Conservation (phyloP, 2,113 vertebrate species). For the Eulemur rufifrons region DNA sequence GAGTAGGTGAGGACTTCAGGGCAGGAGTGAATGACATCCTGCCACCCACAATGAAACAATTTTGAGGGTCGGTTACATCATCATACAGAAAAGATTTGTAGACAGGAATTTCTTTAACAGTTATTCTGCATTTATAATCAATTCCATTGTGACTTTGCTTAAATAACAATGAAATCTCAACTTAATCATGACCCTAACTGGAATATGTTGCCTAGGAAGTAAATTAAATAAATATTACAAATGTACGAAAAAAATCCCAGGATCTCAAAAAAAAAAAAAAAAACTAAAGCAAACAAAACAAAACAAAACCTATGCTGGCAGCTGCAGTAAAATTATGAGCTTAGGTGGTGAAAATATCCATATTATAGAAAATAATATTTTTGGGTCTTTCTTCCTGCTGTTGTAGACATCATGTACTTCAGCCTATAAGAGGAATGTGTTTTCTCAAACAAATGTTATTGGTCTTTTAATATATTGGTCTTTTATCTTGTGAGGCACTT, state of each 20-base stretch:
- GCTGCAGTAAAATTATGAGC: background rate
- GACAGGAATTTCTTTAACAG: background rate
- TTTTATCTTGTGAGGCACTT: slow-evolving; percentile 15
- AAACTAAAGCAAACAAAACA: background rate
- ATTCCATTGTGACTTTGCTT: background rate
- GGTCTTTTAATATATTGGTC: background rate
- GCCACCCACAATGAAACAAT: background rate
- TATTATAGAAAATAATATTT: slow-evolving; percentile 26
- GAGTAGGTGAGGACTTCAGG: background rate
- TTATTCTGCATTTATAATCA: slow-evolving; percentile 7
- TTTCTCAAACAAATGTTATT: slow-evolving; percentile 42
- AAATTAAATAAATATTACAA: slow-evolving; percentile 30
- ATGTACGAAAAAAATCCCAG: background rate
- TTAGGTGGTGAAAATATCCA: background rate
- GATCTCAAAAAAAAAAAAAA: background rate
- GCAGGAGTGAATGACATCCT: background rate
- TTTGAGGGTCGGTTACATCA: background rate
- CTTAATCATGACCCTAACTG: slow-evolving; percentile 12
- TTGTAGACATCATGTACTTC: background rate
- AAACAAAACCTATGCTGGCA: background rate
- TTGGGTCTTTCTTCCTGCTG: background rate
- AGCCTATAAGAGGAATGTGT: background rate
- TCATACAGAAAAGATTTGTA: background rate
- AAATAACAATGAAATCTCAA: slow-evolving; percentile 19
- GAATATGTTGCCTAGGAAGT: slow-evolving; percentile 26